Evolutionary conservation across 2,797 vertebrate genomes (phyloP), one percentile per base, ranked within the genome.

Genomic region (Poecilia velifera): DNA sequence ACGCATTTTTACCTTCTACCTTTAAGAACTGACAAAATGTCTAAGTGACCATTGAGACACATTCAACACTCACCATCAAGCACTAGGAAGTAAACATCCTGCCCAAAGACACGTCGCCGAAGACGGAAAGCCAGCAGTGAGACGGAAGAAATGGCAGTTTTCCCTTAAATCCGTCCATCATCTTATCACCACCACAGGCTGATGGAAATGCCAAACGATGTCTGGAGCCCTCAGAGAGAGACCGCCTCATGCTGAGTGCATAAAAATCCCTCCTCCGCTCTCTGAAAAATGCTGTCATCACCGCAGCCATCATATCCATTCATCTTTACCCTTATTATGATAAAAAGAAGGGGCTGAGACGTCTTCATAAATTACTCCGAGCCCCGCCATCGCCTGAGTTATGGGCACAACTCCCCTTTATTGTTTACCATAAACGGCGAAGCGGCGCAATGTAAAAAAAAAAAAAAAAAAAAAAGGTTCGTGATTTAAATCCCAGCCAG

Each of bases 171-270:
- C 86, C 84, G 87, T 64, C 76, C 57, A 53, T 79, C 74, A 81
- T 75, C 74, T 90, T 79, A 70, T 76, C 79, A 85, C 84, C 76
- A 49, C 81, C 93, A 90, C 80, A 83, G 77, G 79, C 85, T 92
- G 91, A 93, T 91, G 93, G 89, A 93, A 93, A 92, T 84, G 88
- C 77, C 85, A 90, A 88, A 85, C 76, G 78, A 86, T 74, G 74
- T 84, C 86, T 86, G 64, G 73, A 83, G 77, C 76, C 81, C 84
- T 87, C 79, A 82, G 64, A 80, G 74, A 64, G 75, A 41, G 34
- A 34, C 34, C 34, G 20, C 49, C 57, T 83, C 55, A 57, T 14
- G 39, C 25, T 79, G 80, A 89, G 80, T 64, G 78, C 72, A 76
- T 66, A 47, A 84, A 81, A 82, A 86, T 78, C 39, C 45, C 28